Base-by-base conservation (phyloP, 2,797 vertebrate genomes). In the Chromis chromis region DNA sequence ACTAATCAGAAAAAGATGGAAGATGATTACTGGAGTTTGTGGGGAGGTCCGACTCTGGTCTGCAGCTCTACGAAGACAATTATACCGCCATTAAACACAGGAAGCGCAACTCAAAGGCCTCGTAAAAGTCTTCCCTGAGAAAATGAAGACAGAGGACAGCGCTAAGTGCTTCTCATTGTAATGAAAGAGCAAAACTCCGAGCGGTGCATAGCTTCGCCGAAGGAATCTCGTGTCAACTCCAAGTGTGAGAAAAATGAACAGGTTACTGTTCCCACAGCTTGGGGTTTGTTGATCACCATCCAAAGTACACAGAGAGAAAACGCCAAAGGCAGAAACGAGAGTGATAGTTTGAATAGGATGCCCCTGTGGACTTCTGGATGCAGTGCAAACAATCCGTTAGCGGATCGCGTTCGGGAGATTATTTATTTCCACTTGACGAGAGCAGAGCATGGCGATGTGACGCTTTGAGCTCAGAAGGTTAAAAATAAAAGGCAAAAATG, bases 1-100 rank as follows among this genome's bases (percentile, higher is more conserved):
- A 6, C 74, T 93, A 91, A 92, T 89, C 82, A 87, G 83, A 86
- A 90, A 89, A 93, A 90, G 85, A 87, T 92, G 91, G 78, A 79
- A 40, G 56, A 74, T 46, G 55, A 88, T 76, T 73, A 70, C 73
- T 62, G 55, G 53, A 59, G 58, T 68, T 81, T 85, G 75, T 79
- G 57, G 74, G 75, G 86, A 76, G 85, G 85, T 89, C 66, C 36
- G 28, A 65, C 70, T 80, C 58, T 64, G 69, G 42, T 86, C 65
- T 49, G 57, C 28, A 70, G 67, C 73, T 62, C 65, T 70, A 83
- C 49, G 19, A 85, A 90, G 81, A 89, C 88, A 78, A 92, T 86
- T 86, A 90, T 62, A 66, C 62, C 70, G 59, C 78, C 74, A 86
- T 90, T 89, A 86, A 91, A 91, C 59, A 63, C 88, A 92, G 88